A percentile compares a stretch with the other conserved stretches of the same genome.
phyloP scores from a whole-genome alignment of 2,797 vertebrate species.

The Melanotaenia pygmaea region DNA sequence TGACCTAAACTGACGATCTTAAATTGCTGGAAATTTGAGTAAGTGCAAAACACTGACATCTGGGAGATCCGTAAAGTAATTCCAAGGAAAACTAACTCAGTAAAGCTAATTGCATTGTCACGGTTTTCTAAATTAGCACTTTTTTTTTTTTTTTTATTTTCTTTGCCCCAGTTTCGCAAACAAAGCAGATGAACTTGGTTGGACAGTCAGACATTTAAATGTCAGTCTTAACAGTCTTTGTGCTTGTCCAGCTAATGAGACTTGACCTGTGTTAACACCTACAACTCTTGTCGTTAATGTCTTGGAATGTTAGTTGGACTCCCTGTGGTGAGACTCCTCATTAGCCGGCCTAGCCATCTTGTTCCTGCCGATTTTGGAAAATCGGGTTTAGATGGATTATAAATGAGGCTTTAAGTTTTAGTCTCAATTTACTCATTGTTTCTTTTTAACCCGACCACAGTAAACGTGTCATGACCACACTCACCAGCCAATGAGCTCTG shows the following conservation, averaged over 20 bases:
- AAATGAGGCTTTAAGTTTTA: conserved; percentile 43
- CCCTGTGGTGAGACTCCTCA: conserved; percentile 55
- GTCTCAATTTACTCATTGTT: conserved; percentile 45
- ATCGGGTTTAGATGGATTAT: conserved; percentile 62
- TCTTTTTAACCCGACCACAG: conserved; percentile 11
- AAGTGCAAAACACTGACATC: conserved; percentile 9
- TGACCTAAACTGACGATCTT: background rate
- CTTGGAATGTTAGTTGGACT: conserved; percentile 51
- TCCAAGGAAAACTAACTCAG: background rate
- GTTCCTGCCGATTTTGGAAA: conserved; percentile 47
- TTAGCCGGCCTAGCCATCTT: conserved; percentile 42
- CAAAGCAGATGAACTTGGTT: background rate
- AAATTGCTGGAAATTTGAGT: conserved; percentile 14
- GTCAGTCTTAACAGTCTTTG: background rate
- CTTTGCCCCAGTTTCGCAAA: conserved; percentile 8
- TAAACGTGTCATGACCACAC: conserved; percentile 28
- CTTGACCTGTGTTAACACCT: conserved; percentile 47
- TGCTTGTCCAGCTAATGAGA: conserved; percentile 43
- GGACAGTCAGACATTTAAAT: conserved; percentile 32
- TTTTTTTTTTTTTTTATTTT: background rate
- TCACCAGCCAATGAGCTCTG: background rate
- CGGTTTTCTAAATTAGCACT: conserved; percentile 6
- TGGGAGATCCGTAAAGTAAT: background rate
- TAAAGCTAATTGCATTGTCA: background rate
- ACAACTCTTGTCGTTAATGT: conserved; percentile 54